These are phyloP conservation scores for Pterostichus niger DNA, from an alignment of 2,888 invertebrate species.

Conservation along the genomic window DNA sequence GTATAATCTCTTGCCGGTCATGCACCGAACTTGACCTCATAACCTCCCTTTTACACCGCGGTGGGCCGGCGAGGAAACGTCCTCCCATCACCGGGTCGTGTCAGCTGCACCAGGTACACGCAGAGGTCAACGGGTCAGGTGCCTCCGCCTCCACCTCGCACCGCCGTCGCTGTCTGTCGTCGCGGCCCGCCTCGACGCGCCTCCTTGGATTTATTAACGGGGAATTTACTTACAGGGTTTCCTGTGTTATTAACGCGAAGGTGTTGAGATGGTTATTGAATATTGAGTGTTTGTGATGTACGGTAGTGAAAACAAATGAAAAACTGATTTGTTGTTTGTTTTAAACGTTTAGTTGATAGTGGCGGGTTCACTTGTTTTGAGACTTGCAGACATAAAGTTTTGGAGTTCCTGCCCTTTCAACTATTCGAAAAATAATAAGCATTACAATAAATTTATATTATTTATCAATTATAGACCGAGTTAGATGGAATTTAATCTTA, in stretches of 20 bases:
- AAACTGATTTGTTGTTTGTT: no score
- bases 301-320: neutral
- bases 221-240: neutral
- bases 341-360: no score
- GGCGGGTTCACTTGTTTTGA: no score
- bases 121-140: conserved; percentile 22
- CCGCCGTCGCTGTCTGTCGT: conserved; percentile 41
- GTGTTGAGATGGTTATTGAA: conserved; percentile 24
- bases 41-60: no score
- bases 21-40: no score
- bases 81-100: conserved; percentile 8
- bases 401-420: no score
- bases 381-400: no score
- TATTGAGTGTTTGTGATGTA: conserved; percentile 1
- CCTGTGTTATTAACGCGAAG: conserved; percentile 46
- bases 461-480: no score
- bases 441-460: no score
- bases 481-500: no score
- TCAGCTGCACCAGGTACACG: conserved; percentile 25
- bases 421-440: no score
- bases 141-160: neutral
- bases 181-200: conserved; percentile 30
- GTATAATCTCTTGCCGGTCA: no score
- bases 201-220: conserved; percentile 46
- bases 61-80: neutral